Evolutionary conservation across 2,797 vertebrate species (phyloP), one percentile per base, ranked within the genome.

Genomic region (Okamejei kenojei): DNA sequence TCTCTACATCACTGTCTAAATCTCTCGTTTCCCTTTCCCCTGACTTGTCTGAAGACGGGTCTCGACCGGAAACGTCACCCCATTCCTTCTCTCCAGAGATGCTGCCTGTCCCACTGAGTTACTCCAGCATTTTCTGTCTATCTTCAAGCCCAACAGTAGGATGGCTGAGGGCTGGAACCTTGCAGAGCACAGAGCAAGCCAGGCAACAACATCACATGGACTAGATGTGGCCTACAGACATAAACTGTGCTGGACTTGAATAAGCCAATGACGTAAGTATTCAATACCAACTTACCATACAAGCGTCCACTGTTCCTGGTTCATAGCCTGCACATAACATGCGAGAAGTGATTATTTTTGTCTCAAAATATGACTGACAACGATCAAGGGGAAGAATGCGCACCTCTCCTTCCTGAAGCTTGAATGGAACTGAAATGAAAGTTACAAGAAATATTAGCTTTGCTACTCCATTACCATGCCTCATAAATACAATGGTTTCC

Each of bases 241-340:
- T 68, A 68, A 17, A 17, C 2, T 74, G 21, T 5, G 17, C 15
- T 88, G 32, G 65, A 65, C 7, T 32, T 88, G 11, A 9, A 79
- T 80, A 35, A 80, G 35, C 78, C 45, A 6, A 15, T 61, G 8
- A 84, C 58, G 21, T 58, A 82, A 84, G 8, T 90, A 65, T 71
- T 71, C 32, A 23, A 38, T 71, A 38, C 7, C 32, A 35, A 38
- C 96, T 95, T 96, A 99, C 98, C 98, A 99, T 99, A 96, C 98
- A 99, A 0, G 98, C 99, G 95, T 99, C 98, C 0, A 99, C 96
- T 0, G 98, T 98, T 93, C 98, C 98, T 0, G 98, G 97, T 68
- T 99, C 98, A 0, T 98, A 99, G 58, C 98, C 98, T 0, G 98
- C 98, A 15, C 98, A 99, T 76, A 99, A 96, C 98, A 99, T 99